Base-by-base conservation (phyloP, 2,797 vertebrate species). In the Otolemur crassicaudatus region DNA sequence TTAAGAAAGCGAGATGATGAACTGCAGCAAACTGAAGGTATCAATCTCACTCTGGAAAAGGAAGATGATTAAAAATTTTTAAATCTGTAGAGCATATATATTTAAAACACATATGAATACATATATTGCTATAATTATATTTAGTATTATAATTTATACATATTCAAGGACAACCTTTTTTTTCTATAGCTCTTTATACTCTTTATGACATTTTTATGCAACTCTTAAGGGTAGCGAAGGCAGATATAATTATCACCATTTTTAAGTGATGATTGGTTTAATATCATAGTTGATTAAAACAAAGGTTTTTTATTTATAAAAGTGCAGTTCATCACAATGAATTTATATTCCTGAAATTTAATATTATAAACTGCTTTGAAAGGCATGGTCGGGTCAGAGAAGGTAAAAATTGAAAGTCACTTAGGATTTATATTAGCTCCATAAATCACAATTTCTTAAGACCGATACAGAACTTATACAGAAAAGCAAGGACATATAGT, bases 1-100 rank as follows among this genome's bases (percentile, higher is more conserved):
- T 98, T 94, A 96, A 97, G 95, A 97, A 97, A 94, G 76, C 1
- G 20, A 97, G 90, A 96, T 97, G 96, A 97, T 97, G 84, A 97
- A 90, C 82, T 88, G 69, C 10, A 46, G 83, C 84, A 93, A 95
- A 96, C 91, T 94, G 58, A 94, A 92, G 95, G 87, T 96, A 95
- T 90, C 93, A 97, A 93, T 97, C 93, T 97, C 81, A 61, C 17
- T 94, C 73, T 79, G 34, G 84, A 92, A 95, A 98, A 89, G 90
- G 65, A 94, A 92, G 93, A 95, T 93, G 89, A 97, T 96, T 97
- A 92, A 95, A 58, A 53, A 82, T 89, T 95, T 91, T 91, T 67
- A 87, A 79, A 69, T 56, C 63, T 81, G 53, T 92, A 88, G n/a
- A 82, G 34, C 61, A 76, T 86, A 94, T 92, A 87, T 73, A 95